Evolutionary conservation across 2,113 vertebrate species (phyloP).

Genomic region (Vidua macroura): DNA sequence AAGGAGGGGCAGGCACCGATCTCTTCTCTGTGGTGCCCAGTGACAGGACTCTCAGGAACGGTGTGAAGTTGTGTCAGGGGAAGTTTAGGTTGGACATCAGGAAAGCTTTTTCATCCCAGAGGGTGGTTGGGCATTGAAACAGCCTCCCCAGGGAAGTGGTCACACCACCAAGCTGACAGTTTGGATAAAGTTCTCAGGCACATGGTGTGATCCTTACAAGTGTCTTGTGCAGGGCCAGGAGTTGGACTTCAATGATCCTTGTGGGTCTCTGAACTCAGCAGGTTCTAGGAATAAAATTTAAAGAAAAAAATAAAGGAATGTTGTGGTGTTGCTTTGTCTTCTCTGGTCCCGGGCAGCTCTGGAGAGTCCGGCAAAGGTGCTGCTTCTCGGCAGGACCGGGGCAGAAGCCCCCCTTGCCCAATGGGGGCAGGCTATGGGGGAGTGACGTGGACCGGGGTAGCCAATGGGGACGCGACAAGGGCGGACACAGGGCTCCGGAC

Average conservation of each 20-base stretch:
- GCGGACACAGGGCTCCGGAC: too few relatives aligned
- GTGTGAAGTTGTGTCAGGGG: neutral
- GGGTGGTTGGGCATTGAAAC: fast-evolving
- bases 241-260: too few relatives aligned
- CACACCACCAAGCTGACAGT: neutral
- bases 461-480: too few relatives aligned
- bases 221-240: neutral
- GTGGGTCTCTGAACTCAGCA: neutral
- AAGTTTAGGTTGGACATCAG: neutral
- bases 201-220: neutral
- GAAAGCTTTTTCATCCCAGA: neutral
- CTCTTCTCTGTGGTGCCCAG: too few relatives aligned
- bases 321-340: too few relatives aligned
- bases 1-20: fast-evolving
- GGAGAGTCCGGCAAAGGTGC: too few relatives aligned
- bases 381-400: too few relatives aligned
- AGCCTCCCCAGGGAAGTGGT: neutral
- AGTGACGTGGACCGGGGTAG: too few relatives aligned
- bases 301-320: too few relatives aligned
- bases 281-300: neutral
- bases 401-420: too few relatives aligned
- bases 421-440: too few relatives aligned
- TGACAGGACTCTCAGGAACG: neutral
- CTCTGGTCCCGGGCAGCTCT: too few relatives aligned
- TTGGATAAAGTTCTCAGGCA: neutral